A percentile compares a stretch with the other conserved stretches of the same genome.
Conservation (phyloP, 1,140 invertebrate species). For the Octopus sinensis region DNA sequence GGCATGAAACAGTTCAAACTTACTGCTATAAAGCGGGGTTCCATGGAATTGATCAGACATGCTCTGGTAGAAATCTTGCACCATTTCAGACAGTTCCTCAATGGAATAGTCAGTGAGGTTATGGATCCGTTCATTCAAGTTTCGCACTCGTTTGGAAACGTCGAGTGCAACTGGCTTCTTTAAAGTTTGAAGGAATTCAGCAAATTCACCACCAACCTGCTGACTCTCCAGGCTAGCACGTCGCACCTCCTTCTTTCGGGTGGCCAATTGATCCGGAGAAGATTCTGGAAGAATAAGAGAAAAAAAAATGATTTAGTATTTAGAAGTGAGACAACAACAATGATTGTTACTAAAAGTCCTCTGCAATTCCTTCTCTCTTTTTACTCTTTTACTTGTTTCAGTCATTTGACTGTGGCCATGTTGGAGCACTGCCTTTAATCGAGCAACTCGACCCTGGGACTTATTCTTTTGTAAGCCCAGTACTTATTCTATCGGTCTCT, state of each 20-base stretch:
- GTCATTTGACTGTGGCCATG: no score
- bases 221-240: conserved; percentile 55
- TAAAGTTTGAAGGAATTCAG: conserved; percentile 52
- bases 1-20: not conserved
- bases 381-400: no score
- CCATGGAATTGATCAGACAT: conserved; percentile 68
- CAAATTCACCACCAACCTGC: conserved; percentile 54
- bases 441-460: no score
- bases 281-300: not conserved
- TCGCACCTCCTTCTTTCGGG: conserved; percentile 34
- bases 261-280: conserved; percentile 18
- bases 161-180: conserved; percentile 64
- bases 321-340: no score
- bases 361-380: no score
- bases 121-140: conserved; percentile 68
- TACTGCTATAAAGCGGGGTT: conserved; percentile 64
- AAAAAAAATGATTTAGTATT: no score
- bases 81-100: conserved; percentile 83
- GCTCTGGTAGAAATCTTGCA: conserved; percentile 86
- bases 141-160: conserved; percentile 66
- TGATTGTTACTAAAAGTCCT: no score
- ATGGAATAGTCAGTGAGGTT: conserved; percentile 68
- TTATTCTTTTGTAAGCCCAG: no score
- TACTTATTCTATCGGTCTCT: no score
- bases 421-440: no score